phyloP scores from a whole-genome alignment of 2,113 vertebrate genomes.

The Herpetotheres cachinnans region DNA sequence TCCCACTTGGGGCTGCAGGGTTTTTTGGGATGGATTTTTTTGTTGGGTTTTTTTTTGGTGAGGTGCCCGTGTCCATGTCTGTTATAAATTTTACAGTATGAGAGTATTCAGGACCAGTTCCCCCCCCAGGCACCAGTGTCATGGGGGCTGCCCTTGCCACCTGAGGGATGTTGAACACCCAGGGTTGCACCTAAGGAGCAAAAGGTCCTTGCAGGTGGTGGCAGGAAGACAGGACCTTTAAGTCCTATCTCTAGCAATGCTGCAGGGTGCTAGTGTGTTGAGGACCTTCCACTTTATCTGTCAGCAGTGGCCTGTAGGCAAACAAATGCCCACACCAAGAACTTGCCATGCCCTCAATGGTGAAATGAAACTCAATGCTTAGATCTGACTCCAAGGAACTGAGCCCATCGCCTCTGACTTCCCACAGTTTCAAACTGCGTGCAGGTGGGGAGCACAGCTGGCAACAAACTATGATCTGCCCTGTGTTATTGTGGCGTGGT shows the following conservation, averaged over 20 bases:
- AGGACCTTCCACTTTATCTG: not conserved
- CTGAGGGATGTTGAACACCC: not conserved
- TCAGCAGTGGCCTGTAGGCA: not conserved
- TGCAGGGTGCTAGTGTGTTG: not conserved
- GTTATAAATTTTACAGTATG: too few species aligned
- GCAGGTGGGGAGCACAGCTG: not conserved
- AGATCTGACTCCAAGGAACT: not conserved
- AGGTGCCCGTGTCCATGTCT: rapidly evolving
- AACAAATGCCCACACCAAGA: not conserved
- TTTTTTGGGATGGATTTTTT: not conserved
- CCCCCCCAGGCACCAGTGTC: not conserved
- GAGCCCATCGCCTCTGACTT: not conserved
- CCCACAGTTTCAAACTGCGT: not conserved
- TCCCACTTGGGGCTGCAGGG: not conserved
- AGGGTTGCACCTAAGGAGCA: not conserved
- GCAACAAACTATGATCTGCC: not conserved
- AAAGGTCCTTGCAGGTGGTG: not conserved
- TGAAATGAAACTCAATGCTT: not conserved
- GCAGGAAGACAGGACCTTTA: not conserved
- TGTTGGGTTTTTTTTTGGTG: rapidly evolving
- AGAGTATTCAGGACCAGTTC: not conserved
- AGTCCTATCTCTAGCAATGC: not conserved
- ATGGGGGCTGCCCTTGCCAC: not conserved
- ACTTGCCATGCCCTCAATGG: not conserved
- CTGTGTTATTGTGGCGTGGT: not conserved